These are phyloP conservation scores for Prorops nasuta DNA, from an alignment of 1,140 invertebrate genomes.

Conservation along the genomic window DNA sequence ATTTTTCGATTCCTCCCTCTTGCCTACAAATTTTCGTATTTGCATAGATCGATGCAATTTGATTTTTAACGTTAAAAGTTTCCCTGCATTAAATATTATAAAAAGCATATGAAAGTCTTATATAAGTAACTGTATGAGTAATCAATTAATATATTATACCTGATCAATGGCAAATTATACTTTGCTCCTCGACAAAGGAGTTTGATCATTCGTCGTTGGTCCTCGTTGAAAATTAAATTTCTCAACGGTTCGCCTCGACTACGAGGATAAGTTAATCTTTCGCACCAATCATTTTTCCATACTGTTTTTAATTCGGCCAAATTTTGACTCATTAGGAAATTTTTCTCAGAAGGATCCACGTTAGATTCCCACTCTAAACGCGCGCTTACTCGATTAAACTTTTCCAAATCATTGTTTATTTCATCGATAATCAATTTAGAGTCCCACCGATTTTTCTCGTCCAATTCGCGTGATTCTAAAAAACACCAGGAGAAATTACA, in stretches of 20 bases:
- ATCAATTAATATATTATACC: not conserved
- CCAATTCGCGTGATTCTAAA: too few species aligned
- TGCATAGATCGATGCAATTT: not conserved
- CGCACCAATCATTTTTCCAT: not conserved
- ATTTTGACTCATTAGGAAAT: not conserved
- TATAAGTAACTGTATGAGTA: too few species aligned
- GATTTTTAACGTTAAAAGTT: not conserved
- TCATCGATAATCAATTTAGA: not conserved
- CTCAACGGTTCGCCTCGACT: too few species aligned
- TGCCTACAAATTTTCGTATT: not conserved
- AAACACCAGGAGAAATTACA: too few species aligned
- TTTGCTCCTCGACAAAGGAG: not conserved
- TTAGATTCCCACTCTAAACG: not conserved
- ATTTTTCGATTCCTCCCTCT: not conserved
- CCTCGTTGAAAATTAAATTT: too few species aligned
- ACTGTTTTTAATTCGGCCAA: not conserved
- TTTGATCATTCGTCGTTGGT: too few species aligned
- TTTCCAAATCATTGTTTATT: not conserved
- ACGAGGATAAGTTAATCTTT: not conserved
- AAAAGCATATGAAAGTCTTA: not conserved
- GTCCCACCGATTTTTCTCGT: too few species aligned
- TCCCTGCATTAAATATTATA: not conserved
- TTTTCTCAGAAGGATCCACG: not conserved
- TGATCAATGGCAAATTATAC: not conserved
- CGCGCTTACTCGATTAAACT: not conserved